Evolutionary conservation across 1,140 invertebrate genomes (phyloP).

Genomic region (Trachelipus rathkii): DNA sequence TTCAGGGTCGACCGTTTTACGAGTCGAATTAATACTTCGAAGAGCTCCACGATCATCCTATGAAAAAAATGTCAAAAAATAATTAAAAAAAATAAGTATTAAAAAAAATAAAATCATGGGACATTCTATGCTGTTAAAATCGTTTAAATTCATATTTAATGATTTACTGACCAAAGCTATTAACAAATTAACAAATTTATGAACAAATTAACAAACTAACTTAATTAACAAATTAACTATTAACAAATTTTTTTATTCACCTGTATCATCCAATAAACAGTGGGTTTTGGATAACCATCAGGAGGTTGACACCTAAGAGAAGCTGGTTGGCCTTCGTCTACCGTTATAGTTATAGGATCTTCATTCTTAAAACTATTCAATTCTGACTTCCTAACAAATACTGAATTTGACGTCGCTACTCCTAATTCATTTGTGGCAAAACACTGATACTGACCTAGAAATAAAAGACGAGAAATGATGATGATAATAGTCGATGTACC

Average conservation of each 20-base stretch:
- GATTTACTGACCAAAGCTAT: too few relatives aligned
- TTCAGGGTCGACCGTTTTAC: conserved; percentile 90
- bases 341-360: conserved; percentile 58
- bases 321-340: conserved; percentile 80
- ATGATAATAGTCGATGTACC: background rate
- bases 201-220: too few relatives aligned
- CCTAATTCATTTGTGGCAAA: conserved; percentile 94
- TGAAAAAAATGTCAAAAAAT: conserved; percentile 16
- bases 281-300: conserved; percentile 89
- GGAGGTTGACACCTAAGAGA: conserved; percentile 82
- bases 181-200: too few relatives aligned
- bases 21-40: conserved; percentile 82
- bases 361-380: conserved; percentile 85
- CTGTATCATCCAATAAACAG: conserved; percentile 87
- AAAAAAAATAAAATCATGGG: too few relatives aligned
- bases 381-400: conserved; percentile 90
- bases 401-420: conserved; percentile 86
- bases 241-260: conserved; percentile 43
- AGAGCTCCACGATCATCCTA: conserved; percentile 67
- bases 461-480: background rate
- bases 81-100: too few relatives aligned
- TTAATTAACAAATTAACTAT: background rate
- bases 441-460: conserved; percentile 85
- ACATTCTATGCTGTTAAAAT: conserved; percentile 3
- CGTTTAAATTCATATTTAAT: background rate